Evolutionary conservation across 1,140 invertebrate genomes (phyloP), one percentile per base, ranked within the genome.

Genomic region (Elymnias hypermnestra): DNA sequence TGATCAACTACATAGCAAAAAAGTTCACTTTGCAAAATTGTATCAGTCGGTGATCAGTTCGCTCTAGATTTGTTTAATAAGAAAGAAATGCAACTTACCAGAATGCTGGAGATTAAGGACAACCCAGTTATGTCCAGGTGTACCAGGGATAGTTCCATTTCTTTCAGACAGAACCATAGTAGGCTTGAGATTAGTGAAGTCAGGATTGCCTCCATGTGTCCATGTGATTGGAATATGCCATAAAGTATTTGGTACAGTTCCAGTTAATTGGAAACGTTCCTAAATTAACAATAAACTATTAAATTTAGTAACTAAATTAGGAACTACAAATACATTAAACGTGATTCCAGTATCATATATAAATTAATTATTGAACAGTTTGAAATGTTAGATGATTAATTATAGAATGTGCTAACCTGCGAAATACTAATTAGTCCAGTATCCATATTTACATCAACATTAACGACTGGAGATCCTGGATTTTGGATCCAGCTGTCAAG

Each of bases 401-500:
- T n/a, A n/a, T n/a, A n/a, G n/a, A n/a, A n/a, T n/a, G n/a, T n/a
- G n/a, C n/a, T 31, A 50, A 77, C 74, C 64, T 83, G 79, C 41
- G 54, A 60, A 5, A 83, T 57, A 21, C 71, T 68, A 5, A 88
- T 67, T 6, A 47, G 42, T 40, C 85, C 78, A 37, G 43, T 70
- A 0, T 36, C 59, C 15, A 84, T 72, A 39, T 88, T 63, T 1
- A 89, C 83, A 10, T 68, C 70, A 2, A 93, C 87, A 6, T 66
- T 88, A 0, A 94, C 53, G 3, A 95, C 88, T 0, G 95, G 94
- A 60, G 91, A 93, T 17, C 94, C 94, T 29, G 91, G 82, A 63
- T 94, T 90, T 9, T 90, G 85, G 0, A 92, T 93, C 92, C 94
- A 96, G 18, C 88, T 90, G 0, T 91, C 87, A 79, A 94, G 90